A percentile compares a stretch with the other conserved stretches of the same genome.
phyloP scores from a whole-genome alignment of 2,888 invertebrate species.

The Ormyrus pomaceus region DNA sequence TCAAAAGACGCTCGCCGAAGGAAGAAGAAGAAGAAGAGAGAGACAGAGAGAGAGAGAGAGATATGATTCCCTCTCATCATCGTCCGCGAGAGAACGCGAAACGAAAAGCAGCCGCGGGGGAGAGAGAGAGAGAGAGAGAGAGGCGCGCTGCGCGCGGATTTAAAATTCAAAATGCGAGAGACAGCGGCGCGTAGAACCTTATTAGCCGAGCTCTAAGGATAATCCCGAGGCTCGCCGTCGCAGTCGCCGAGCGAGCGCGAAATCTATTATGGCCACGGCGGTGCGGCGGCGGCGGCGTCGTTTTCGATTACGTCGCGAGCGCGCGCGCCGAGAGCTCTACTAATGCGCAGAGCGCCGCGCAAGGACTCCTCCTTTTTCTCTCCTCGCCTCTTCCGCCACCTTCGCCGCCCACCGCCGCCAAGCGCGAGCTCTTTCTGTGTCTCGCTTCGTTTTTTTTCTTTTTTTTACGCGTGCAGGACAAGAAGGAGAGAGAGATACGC shows the following conservation, averaged over 20 bases:
- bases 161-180: conserved; percentile 25
- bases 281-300: neutral
- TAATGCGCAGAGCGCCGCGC: neutral
- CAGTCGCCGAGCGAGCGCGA: neutral
- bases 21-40: neutral
- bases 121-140: too few relatives aligned
- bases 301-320: conserved; percentile 17
- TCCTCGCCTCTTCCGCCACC: neutral
- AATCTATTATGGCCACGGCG: conserved; percentile 11
- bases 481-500: conserved; percentile 18
- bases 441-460: too few relatives aligned
- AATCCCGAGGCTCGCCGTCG: neutral
- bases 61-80: neutral
- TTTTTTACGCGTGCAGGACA: neutral
- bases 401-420: conserved; percentile 1
- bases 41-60: neutral
- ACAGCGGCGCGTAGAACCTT: neutral
- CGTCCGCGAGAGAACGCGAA: neutral
- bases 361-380: conserved; percentile 27
- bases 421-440: neutral
- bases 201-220: conserved; percentile 10
- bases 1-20: conserved; percentile 12
- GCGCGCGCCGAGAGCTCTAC: neutral
- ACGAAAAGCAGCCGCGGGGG: neutral
- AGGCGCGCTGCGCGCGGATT: neutral